phyloP scores from a whole-genome alignment of 2,888 invertebrate genomes.

The Zootermopsis nevadensis region DNA sequence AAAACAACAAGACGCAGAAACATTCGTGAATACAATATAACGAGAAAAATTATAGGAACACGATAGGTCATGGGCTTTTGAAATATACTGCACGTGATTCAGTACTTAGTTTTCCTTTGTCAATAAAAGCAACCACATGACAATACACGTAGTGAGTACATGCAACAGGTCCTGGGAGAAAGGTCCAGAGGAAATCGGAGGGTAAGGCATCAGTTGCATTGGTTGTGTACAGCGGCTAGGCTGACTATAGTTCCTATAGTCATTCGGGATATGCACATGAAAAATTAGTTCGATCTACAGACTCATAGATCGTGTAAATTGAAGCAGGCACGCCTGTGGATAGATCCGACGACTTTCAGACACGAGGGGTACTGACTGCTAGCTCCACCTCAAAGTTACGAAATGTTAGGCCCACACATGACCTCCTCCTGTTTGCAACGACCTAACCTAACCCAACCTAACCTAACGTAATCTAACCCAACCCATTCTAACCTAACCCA shows the following conservation, averaged over 20 bases:
- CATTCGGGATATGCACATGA: not conserved
- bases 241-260: not conserved
- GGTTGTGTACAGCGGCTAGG: not conserved
- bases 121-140: not conserved
- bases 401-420: too few relatives aligned
- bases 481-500: too few relatives aligned
- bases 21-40: constrained; percentile 26
- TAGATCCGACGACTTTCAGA: too few relatives aligned
- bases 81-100: constrained; percentile 25
- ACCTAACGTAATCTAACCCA: too few relatives aligned
- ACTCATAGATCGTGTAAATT: too few relatives aligned
- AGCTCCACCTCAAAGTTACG: too few relatives aligned
- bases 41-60: constrained; percentile 27
- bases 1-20: constrained; percentile 13
- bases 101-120: not conserved
- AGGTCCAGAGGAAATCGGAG: not conserved
- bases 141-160: not conserved
- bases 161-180: not conserved
- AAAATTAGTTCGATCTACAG: not conserved
- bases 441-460: too few relatives aligned
- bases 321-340: too few relatives aligned
- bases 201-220: not conserved
- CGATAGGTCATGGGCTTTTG: constrained; percentile 20
- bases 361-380: too few relatives aligned
- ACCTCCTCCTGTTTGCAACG: too few relatives aligned